A percentile compares a stretch with the other conserved stretches of the same genome.
Conservation (phyloP, 2,113 vertebrate genomes). For the Carassius auratus region DNA sequence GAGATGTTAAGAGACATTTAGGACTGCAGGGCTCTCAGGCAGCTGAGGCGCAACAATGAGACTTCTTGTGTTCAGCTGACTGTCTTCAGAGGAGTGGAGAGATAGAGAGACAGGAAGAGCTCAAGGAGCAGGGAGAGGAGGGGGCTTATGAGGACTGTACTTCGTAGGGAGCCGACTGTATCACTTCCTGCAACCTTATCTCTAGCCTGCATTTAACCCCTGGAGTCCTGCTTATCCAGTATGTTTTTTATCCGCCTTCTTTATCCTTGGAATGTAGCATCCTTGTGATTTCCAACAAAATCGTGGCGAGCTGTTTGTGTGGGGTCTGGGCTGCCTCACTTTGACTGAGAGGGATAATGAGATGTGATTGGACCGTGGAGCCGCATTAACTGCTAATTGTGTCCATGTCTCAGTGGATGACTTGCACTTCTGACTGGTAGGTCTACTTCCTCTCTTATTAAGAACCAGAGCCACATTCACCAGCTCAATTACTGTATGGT, state of each 20-base stretch:
- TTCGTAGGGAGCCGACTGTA: slow-evolving; percentile 51
- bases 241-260: background rate
- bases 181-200: slow-evolving; percentile 55
- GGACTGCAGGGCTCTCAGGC: slow-evolving; percentile 66
- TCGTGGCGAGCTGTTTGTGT: slow-evolving; percentile 35
- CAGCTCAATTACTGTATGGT: background rate
- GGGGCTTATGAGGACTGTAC: slow-evolving; percentile 50
- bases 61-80: slow-evolving; percentile 67
- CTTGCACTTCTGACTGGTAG: background rate
- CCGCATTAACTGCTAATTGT: slow-evolving; percentile 10
- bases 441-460: slow-evolving; percentile 19
- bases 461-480: background rate
- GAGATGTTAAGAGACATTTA: slow-evolving; percentile 57
- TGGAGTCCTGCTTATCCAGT: slow-evolving; percentile 40
- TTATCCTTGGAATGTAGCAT: slow-evolving; percentile 51
- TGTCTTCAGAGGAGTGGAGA: slow-evolving; percentile 52
- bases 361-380: slow-evolving; percentile 36
- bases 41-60: slow-evolving; percentile 71
- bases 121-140: slow-evolving; percentile 18
- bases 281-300: background rate
- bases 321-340: slow-evolving; percentile 43
- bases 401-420: slow-evolving; percentile 16
- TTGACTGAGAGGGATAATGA: slow-evolving; percentile 14
- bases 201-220: slow-evolving; percentile 50
- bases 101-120: slow-evolving; percentile 45